Base-by-base conservation (phyloP, 2,113 vertebrate genomes). In the Scomber japonicus region DNA sequence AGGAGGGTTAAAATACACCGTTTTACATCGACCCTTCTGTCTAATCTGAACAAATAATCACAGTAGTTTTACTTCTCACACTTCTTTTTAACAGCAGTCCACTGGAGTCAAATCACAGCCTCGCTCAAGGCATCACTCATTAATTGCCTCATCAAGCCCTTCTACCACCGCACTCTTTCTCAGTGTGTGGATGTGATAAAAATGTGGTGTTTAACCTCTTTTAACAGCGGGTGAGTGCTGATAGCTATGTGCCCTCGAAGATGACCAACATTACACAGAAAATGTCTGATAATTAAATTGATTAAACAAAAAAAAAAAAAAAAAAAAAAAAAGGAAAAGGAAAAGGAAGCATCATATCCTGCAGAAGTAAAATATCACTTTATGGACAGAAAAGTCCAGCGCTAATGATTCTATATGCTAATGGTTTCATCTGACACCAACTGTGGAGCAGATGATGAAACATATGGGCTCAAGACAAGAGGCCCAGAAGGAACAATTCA, bases 401-500 rank as follows among this genome's bases (percentile, higher is more conserved):
- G 55, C 14, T 66, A 75, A 72, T 66, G 56, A 56, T 24, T 75
- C 48, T 75, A 63, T 67, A 85, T 67, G 62, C 30, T 81, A 54
- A 76, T 84, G 44, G 21, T 2, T 69, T 79, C 1, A 56, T 84
- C 48, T 35, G 75, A 70, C 80, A 71, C 85, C 73, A 48, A 21
- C 75, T 35, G 75, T 0, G 64, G 51, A 69, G 59, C 82, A 84
- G 78, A 81, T 77, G 73, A 82, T 71, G 78, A 78, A 78, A 78
- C 86, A 90, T 83, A 84, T 86, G 83, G 75, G 56, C 21, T 65
- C 11, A 48, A 66, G 69, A 83, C 68, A n/a, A 48, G 68, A 70
- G 19, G 68, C 88, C 75, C 81, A 40, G 61, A 63, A 78, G 89
- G 81, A 50, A 80, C 81, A 83, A 86, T 84, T 70, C 35, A 67